Base-by-base conservation (phyloP, 2,797 vertebrate species). In the Galaxias olidus region DNA sequence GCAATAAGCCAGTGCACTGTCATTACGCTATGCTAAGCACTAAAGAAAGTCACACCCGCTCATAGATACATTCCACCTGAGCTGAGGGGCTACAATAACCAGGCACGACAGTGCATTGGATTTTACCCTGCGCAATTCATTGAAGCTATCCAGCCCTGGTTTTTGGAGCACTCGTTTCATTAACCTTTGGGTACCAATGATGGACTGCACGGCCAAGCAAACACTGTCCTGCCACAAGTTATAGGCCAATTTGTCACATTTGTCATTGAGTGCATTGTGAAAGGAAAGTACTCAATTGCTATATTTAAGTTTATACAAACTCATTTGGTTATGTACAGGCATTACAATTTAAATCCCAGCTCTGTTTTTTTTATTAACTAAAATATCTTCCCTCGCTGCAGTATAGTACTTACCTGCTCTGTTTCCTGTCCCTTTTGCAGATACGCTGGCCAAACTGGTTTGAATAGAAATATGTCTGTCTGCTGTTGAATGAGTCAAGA, bases 381-480 rank as follows among this genome's bases (percentile, higher is more conserved):
- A n/a, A n/a, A 30, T 30, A 30, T 6, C 30, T 30, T 30, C 2
- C 30, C 30, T 30, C 30, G n/a, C n/a, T n/a, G n/a, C n/a, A n/a
- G n/a, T n/a, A n/a, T 65, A 13, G 44, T 61, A 11, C 62, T 18
- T 52, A 45, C n/a, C 12, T 8, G 17, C 53, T 74, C 60, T 63
- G 50, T 66, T 63, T 69, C 12, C 68, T 68, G 18, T 56, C 46
- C 46, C 19, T 30, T 42, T 52, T 15, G 61, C 61, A 44, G 50
- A 10, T 56, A 54, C 72, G 75, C 77, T 68, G 70, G 74, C 69
- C 69, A 77, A 84, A 89, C 86, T 20, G 86, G 86, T 91, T 90
- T 88, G 60, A 86, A 79, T 66, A 66, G 63, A 73, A 60, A 18
- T 14, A 8, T 74, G 72, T 73, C 43, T n/a, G n/a, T 49, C 57